A percentile compares a stretch with the other conserved stretches of the same genome.
These are phyloP conservation scores for Chunga burmeisteri DNA, from an alignment of 2,113 vertebrate genomes.

Conservation along the genomic window DNA sequence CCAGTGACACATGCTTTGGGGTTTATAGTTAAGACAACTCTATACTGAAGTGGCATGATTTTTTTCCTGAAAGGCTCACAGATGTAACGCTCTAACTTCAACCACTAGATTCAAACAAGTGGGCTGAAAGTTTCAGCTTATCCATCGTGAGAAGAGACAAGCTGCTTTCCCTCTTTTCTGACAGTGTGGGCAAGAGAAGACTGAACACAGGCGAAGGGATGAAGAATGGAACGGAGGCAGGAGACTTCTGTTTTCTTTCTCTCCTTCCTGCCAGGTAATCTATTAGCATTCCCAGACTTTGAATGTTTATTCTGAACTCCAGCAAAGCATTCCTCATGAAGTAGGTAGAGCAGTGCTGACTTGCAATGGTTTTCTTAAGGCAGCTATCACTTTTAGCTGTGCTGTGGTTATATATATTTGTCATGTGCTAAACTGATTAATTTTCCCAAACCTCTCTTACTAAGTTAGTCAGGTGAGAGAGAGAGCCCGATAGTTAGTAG, in stretches of 20 bases:
- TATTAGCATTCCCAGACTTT: neutral
- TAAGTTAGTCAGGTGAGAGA: neutral
- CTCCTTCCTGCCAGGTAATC: neutral
- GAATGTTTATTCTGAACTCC: neutral
- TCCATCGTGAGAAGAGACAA: neutral
- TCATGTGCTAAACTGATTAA: neutral
- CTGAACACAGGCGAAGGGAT: neutral
- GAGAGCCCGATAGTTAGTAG: neutral
- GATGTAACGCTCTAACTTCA: neutral
- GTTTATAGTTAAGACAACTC: neutral
- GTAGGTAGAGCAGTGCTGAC: accelerated
- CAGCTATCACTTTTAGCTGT: neutral
- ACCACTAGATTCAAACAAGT: neutral
- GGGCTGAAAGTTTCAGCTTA: neutral
- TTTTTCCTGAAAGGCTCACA: neutral
- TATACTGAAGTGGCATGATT: neutral
- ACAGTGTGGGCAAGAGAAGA: neutral
- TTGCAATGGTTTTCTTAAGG: neutral
- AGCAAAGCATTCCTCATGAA: neutral
- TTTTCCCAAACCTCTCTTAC: neutral
- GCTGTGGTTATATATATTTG: neutral
- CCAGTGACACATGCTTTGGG: neutral
- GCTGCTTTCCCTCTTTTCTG: neutral
- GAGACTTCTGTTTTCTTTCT: neutral
- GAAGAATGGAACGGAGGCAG: neutral